phyloP scores from a whole-genome alignment of 2,797 vertebrate genomes.

The Crenichthys baileyi region DNA sequence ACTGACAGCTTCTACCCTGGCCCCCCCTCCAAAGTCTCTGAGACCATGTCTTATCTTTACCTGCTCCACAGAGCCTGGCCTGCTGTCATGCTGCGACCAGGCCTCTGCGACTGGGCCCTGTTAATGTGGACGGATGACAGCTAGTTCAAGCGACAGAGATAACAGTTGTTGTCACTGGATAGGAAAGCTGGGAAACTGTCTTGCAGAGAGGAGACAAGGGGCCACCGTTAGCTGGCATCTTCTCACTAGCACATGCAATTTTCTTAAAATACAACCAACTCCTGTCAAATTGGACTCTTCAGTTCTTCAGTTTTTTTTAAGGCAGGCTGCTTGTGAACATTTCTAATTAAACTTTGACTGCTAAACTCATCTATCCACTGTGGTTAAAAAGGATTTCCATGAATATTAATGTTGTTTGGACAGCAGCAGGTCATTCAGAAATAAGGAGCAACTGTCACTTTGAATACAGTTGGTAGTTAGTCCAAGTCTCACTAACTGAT shows the following conservation, averaged over 20 bases:
- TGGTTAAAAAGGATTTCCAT: no score
- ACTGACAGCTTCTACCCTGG: constrained; percentile 50
- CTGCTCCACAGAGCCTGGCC: constrained; percentile 35
- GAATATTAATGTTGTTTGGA: no score
- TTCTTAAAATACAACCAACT: constrained; percentile 55
- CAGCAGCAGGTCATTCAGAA: no score
- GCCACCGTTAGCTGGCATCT: constrained; percentile 42
- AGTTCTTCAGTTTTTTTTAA: neutral
- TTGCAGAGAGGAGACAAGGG: constrained; percentile 13
- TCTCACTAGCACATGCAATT: constrained; percentile 69
- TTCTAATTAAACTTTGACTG: neutral
- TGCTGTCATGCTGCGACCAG: neutral
- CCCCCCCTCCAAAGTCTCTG: constrained; percentile 3
- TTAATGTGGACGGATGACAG: constrained; percentile 65
- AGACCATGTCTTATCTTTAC: constrained; percentile 38
- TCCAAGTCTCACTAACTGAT: no score
- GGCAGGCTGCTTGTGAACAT: neutral
- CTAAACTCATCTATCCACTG: no score
- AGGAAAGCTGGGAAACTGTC: constrained; percentile 46
- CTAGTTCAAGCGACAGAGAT: constrained; percentile 36
- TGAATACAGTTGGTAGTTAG: no score
- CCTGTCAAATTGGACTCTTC: constrained; percentile 48
- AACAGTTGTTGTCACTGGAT: constrained; percentile 55
- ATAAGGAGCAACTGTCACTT: no score
- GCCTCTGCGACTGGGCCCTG: constrained; percentile 23